phyloP scores from a whole-genome alignment of 2,888 invertebrate genomes.

The Drosophila kuntzei region DNA sequence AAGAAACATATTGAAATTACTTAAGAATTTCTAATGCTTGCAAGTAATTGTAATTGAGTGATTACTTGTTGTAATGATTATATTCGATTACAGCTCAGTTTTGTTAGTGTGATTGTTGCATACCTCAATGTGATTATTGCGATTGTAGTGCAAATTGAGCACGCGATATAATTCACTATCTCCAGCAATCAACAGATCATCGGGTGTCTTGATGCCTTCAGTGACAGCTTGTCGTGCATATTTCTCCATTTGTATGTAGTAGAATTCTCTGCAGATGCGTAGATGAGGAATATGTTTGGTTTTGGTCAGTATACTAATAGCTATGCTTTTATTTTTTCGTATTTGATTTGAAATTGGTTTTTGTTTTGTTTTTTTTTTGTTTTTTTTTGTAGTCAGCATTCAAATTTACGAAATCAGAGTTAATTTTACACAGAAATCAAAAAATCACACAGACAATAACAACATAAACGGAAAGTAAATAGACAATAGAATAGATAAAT shows the following conservation, averaged over 20 bases:
- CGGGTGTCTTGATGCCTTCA: conserved; percentile 96
- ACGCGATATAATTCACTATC: conserved; percentile 99
- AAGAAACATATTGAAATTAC: background rate
- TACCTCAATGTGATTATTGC: conserved; percentile 90
- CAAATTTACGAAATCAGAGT: conserved; percentile 73
- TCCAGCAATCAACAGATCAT: conserved; percentile 96
- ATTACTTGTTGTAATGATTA: conserved; percentile 5
- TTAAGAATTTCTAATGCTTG: conserved; percentile 2
- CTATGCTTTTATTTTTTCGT: conserved; percentile 49
- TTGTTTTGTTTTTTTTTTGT: conserved; percentile 6
- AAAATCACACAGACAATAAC: conserved; percentile 6
- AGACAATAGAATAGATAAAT: conserved; percentile 34
- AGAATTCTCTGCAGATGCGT: conserved; percentile 95
- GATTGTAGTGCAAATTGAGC: conserved; percentile 99
- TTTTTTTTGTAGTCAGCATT: conserved; percentile 61
- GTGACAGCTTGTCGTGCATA: conserved; percentile 99
- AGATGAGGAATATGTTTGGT: conserved; percentile 78
- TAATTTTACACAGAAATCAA: conserved; percentile 39
- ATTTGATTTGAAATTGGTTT: conserved; percentile 22
- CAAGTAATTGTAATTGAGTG: background rate
- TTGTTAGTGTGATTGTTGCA: conserved; percentile 56
- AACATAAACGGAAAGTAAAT: conserved; percentile 8
- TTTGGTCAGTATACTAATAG: conserved; percentile 69
- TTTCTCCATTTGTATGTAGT: conserved; percentile 99
- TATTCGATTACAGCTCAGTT: conserved; percentile 44